Evolutionary conservation across 2,797 vertebrate species (phyloP).

Genomic region (Urocyon cinereoargenteus): DNA sequence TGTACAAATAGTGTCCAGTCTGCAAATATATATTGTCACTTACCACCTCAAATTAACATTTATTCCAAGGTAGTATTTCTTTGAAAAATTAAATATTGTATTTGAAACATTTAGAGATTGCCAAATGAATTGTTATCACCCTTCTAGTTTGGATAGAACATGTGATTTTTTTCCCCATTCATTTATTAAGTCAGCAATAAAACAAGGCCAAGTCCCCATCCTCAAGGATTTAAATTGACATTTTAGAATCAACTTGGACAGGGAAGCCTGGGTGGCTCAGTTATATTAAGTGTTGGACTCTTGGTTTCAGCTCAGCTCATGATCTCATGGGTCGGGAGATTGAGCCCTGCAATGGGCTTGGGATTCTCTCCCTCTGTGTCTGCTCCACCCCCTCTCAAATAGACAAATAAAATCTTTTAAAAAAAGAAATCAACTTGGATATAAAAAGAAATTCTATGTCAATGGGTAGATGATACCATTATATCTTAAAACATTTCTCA

Average conservation of each 20-base stretch:
- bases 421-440: not conserved
- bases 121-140: not conserved
- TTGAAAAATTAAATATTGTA: not conserved
- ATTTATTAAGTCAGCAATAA: not conserved
- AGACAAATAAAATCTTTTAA: not conserved
- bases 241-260: not conserved
- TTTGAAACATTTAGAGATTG: not conserved
- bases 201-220: not conserved
- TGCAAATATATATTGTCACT: not conserved
- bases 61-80: not conserved
- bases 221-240: not conserved
- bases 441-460: not conserved
- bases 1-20: not conserved
- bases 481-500: not conserved
- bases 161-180: not conserved
- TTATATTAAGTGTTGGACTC: not conserved
- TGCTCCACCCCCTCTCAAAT: not conserved
- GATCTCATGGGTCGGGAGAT: not conserved
- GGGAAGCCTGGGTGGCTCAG: not conserved
- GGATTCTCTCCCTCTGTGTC: not conserved
- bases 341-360: not conserved
- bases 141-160: not conserved
- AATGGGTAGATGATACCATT: not conserved
- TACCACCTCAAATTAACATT: not conserved
- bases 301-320: not conserved